Conservation (phyloP, 1,140 invertebrate species). For the Scaptomyza graminum region DNA sequence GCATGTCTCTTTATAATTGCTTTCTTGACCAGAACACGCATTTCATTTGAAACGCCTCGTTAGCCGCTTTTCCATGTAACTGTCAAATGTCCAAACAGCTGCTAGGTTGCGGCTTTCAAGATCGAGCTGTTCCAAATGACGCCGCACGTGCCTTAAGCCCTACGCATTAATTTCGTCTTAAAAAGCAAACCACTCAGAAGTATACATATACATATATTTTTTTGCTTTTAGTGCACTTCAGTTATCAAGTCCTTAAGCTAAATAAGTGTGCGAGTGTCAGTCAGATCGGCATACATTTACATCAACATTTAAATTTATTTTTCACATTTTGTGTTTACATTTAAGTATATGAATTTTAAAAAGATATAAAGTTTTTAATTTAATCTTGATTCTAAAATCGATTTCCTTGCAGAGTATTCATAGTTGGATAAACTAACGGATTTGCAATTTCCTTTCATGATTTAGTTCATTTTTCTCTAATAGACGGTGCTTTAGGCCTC, state of each 20-base stretch:
- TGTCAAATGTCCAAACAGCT: conserved; percentile 64
- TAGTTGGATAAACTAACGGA: not conserved
- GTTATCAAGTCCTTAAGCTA: not conserved
- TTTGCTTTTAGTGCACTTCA: not conserved
- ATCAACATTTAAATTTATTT: not conserved
- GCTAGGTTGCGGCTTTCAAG: conserved; percentile 4
- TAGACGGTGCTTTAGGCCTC: not conserved
- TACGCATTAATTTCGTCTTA: conserved; percentile 26
- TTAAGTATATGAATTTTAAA: too few species aligned
- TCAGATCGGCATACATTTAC: not conserved
- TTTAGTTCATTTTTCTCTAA: not conserved
- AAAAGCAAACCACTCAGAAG: conserved; percentile 4
- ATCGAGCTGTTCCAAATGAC: conserved; percentile 20
- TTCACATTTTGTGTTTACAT: not conserved
- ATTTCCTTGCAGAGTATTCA: not conserved
- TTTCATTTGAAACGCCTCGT: conserved; percentile 13
- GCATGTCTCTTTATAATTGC: conserved; percentile 38
- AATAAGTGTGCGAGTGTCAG: not conserved
- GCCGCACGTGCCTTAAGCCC: conserved; percentile 10
- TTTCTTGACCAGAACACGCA: conserved; percentile 23
- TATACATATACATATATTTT: not conserved
- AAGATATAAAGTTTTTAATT: too few species aligned
- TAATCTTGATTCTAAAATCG: too few species aligned
- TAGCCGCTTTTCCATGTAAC: conserved; percentile 47
- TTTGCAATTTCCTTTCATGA: not conserved